Conservation (phyloP, 2,888 invertebrate genomes). For the Elysia crispata region DNA sequence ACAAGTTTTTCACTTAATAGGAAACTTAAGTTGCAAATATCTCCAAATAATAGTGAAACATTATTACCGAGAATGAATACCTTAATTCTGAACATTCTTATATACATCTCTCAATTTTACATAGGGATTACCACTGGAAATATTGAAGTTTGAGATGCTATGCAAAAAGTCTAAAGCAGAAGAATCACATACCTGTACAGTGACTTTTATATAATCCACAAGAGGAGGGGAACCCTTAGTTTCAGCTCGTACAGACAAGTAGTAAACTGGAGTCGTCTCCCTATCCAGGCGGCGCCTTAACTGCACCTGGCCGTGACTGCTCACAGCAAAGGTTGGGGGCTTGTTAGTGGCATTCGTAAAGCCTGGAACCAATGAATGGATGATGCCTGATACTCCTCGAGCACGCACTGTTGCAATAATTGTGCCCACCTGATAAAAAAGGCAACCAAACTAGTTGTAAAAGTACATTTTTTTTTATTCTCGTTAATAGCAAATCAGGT, state of each 20-base stretch:
- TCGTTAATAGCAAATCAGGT: no score
- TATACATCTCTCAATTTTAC: no score
- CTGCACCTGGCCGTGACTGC: conserved; percentile 67
- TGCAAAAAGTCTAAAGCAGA: no score
- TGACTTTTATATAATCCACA: conserved; percentile 81
- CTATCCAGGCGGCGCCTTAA: conserved; percentile 86
- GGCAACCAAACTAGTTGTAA: not conserved
- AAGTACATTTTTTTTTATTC: no score
- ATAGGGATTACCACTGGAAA: no score
- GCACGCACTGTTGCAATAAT: conserved; percentile 85
- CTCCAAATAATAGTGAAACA: no score
- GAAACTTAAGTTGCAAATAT: no score
- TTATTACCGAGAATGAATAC: no score
- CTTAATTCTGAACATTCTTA: no score
- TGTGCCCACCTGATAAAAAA: conserved; percentile 35
- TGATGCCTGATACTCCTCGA: conserved; percentile 81
- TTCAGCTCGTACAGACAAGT: conserved; percentile 81
- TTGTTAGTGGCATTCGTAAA: conserved; percentile 76
- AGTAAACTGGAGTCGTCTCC: conserved; percentile 81
- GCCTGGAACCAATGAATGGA: conserved; percentile 82
- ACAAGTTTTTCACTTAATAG: no score
- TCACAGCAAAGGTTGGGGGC: conserved; percentile 76
- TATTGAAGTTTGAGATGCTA: no score
- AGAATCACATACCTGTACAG: conserved; percentile 83
- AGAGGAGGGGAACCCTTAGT: conserved; percentile 86